Evolutionary conservation across 2,797 vertebrate genomes (phyloP), one percentile per base, ranked within the genome.

Genomic region (Cheirogaleus major): DNA sequence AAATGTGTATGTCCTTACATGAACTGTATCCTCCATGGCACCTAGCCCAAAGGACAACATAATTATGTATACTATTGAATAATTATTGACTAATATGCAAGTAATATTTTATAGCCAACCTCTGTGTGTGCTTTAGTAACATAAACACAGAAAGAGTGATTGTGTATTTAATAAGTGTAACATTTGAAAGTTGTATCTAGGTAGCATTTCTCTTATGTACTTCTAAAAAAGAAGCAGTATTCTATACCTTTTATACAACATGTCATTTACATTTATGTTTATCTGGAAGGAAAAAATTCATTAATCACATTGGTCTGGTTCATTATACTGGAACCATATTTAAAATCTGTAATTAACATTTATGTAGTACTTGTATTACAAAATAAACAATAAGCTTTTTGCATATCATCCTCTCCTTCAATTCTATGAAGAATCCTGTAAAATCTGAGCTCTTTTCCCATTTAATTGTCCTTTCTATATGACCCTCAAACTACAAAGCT

Each of bases 341-440:
- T 80, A 91, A 91, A 88, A 85, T 61, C 65, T 63, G 81, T 12
- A 91, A 95, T 70, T 48, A 72, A 70, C 5, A 57, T 72, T 85
- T 82, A 70, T 38, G 59, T 17, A 59, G 17, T 27, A 38, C 8
- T 83, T 63, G 5, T 30, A 70, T 73, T 93, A 91, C 79, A 78
- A 2, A 79, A 45, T 73, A 82, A 84, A 91, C 7, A 79, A 50
- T 75, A 82, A 76, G 83, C 3, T 81, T 89, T 65, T 14, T 20
- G n/a, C 45, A 63, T 1, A 17, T 67, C 67, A 75, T 88, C 22
- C 20, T 87, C 2, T 89, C 41, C 20, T 41, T 80, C 32, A 76
- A 2, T 70, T 88, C 43, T 90, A 23, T 61, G 61, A 55, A 50
- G 7, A 94, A 55, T 57, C 12, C 25, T 90, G 6, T 89, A 27